Evolutionary conservation across 2,113 vertebrate species (phyloP).

Genomic region (Odontophorus gujanensis): DNA sequence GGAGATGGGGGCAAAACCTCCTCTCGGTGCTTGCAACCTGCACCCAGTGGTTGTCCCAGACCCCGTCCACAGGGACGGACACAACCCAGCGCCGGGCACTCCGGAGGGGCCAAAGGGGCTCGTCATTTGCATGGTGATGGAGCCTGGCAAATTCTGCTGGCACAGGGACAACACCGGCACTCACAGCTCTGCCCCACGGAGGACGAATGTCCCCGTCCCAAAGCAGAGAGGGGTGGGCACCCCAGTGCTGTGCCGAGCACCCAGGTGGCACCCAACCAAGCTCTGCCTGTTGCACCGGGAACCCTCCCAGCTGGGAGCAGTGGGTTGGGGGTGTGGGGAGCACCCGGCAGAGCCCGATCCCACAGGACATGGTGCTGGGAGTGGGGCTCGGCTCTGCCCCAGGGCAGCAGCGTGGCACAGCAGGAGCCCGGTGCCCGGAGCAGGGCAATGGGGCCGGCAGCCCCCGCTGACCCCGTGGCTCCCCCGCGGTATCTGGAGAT

Average conservation of each 20-base stretch:
- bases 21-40: background rate
- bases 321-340: background rate
- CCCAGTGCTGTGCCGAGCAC: background rate
- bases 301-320: background rate
- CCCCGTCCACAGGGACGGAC: background rate
- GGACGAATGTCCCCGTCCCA: background rate
- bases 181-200: background rate
- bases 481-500: background rate
- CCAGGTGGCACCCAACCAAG: background rate
- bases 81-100: background rate
- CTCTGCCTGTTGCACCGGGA: background rate
- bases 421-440: background rate
- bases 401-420: background rate
- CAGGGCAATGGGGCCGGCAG: background rate
- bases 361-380: background rate
- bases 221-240: background rate
- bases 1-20: too few species aligned
- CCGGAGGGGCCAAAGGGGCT: background rate
- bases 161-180: background rate
- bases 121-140: too few species aligned
- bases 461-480: background rate
- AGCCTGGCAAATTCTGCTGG: background rate
- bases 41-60: background rate
- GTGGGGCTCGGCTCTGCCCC: fast-evolving
- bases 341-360: background rate